Evolutionary conservation across 2,797 vertebrate species (phyloP), one percentile per base, ranked within the genome.

Genomic region (Betta splendens): DNA sequence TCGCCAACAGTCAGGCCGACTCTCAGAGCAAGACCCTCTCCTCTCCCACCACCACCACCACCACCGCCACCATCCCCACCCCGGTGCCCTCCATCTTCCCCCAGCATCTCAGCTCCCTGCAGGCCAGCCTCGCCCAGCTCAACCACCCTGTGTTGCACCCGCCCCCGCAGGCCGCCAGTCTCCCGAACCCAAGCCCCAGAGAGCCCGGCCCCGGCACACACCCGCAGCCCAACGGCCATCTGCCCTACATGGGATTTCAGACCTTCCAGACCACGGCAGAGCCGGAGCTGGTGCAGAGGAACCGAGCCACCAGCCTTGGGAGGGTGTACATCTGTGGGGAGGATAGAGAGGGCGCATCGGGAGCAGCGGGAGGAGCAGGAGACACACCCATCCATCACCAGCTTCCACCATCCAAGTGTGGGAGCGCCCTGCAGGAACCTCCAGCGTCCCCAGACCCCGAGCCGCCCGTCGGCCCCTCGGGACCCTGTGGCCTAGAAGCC

Each of bases 241-340:
- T 92, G 21, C 81, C 90, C 2, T 93, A 92, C 85, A 86, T 90
- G 50, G 88, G 87, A 40, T 90, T 90, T 74, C 89, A 87, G 26
- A 88, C 78, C 48, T 83, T 90, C 57, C 91, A 89, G 7, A 80
- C 82, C 5, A 62, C 87, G 0, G 76, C 82, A 25, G 84, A 91
- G 20, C 29, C 79, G 0, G 90, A 93, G 37, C 77, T 87, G 5
- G 26, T 69, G 36, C 85, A 79, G 47, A 79, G 85, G 64, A 79
- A 57, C 66, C 76, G 84, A 35, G 33, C 64, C 49, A 62, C 65
- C 22, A 57, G 62, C 72, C 33, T 69, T 18, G 50, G 69, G 6
- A 79, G 75, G 55, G 39, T 45, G 20, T 72, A 45, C 38, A 61
- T 45, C 0, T 54, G 56, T 12, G 80, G 68, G 60, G 83, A 59